Evolutionary conservation across 1,140 invertebrate genomes (phyloP).

Genomic region (Drosophila tsacasi): DNA sequence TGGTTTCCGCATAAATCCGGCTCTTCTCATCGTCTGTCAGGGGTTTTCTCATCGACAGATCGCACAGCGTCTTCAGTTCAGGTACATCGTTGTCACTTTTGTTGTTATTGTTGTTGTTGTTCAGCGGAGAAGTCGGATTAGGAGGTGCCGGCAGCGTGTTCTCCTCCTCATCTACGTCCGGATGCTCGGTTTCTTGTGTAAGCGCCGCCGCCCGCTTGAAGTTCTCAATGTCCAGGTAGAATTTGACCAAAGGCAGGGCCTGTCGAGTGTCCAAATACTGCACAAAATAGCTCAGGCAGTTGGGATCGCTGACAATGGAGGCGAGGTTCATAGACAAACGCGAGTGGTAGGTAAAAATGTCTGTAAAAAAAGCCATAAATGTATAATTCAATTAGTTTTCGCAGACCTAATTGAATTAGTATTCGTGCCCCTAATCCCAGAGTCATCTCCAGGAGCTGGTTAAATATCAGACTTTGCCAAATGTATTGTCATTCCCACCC

Average conservation of each 20-base stretch:
- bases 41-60: conserved; percentile 81
- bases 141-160: neutral
- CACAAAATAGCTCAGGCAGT: conserved; percentile 90
- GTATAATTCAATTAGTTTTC: neutral
- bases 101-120: conserved; percentile 22
- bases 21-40: conserved; percentile 84
- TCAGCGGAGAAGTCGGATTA: conserved; percentile 8
- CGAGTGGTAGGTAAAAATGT: conserved; percentile 77
- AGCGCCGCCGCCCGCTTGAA: conserved; percentile 85
- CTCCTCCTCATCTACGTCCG: conserved; percentile 1
- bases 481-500: neutral
- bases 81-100: conserved; percentile 74
- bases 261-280: conserved; percentile 90
- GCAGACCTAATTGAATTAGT: neutral
- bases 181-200: conserved; percentile 15
- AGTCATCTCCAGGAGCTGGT: neutral
- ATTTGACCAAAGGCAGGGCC: conserved; percentile 87
- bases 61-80: conserved; percentile 81
- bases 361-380: conserved; percentile 36
- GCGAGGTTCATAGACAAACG: conserved; percentile 87
- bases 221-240: conserved; percentile 91
- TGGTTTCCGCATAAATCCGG: conserved; percentile 82
- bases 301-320: conserved; percentile 89
- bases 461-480: neutral
- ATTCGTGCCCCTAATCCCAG: too few species aligned